Evolutionary conservation across 2,888 invertebrate species (phyloP).

Genomic region (Phyllotreta striolata): DNA sequence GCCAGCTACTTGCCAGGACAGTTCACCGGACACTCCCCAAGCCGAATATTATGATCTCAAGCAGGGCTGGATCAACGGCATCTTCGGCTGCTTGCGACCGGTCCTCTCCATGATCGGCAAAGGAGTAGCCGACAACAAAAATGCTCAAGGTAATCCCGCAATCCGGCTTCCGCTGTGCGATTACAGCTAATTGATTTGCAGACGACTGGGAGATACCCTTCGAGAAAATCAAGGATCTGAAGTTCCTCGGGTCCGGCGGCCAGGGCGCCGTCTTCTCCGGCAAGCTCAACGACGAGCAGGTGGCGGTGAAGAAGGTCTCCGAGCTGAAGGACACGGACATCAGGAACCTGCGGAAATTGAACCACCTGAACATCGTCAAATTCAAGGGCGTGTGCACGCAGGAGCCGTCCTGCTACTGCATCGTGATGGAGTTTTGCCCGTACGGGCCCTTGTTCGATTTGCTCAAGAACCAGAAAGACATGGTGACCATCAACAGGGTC

Average conservation of each 20-base stretch:
- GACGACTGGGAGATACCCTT: conserved; percentile 97
- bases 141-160: conserved; percentile 60
- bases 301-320: conserved; percentile 96
- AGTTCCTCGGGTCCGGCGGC: conserved; percentile 94
- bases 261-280: conserved; percentile 96
- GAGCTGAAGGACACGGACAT: conserved; percentile 94
- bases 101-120: conserved; percentile 88
- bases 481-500: conserved; percentile 85
- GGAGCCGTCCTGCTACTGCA: conserved; percentile 85
- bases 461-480: conserved; percentile 80
- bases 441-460: conserved; percentile 94
- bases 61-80: conserved; percentile 81
- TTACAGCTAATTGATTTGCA: conserved; percentile 56
- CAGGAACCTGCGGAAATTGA: conserved; percentile 86
- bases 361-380: conserved; percentile 94
- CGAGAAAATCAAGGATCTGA: conserved; percentile 85
- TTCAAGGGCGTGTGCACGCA: conserved; percentile 94
- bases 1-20: conserved; percentile 59
- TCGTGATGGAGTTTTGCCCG: conserved; percentile 98
- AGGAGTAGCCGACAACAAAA: conserved; percentile 75
- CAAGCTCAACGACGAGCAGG: conserved; percentile 79
- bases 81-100: conserved; percentile 88
- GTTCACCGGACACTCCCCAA: conserved; percentile 62
- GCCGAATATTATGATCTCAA: conserved; percentile 62
- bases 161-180: no score